A percentile compares a stretch with the other conserved stretches of the same genome.
Evolutionary conservation across 2,888 invertebrate species (phyloP).

Genomic region (Morpho helenor): DNA sequence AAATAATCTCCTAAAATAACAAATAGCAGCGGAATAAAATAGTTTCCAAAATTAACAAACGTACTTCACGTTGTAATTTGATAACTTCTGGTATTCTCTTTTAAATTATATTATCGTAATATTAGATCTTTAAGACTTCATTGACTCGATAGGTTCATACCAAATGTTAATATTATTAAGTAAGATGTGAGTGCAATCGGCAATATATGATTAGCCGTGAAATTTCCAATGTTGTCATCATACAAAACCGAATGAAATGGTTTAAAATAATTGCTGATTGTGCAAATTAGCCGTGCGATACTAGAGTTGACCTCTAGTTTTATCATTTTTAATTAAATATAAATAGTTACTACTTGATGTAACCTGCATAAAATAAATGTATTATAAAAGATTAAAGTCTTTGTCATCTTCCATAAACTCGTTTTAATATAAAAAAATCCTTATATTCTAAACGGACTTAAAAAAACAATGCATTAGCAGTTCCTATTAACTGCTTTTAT

Average conservation of each 20-base stretch:
- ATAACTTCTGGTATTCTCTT: not conserved
- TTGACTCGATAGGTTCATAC: slow-evolving; percentile 27
- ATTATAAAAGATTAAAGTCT: slow-evolving; percentile 39
- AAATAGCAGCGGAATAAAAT: too few relatives aligned
- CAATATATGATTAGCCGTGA: slow-evolving; percentile 1
- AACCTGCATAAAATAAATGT: slow-evolving; percentile 66
- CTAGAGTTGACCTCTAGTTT: slow-evolving; percentile 41
- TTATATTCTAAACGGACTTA: too few relatives aligned
- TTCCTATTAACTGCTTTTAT: too few relatives aligned
- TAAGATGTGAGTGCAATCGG: slow-evolving; percentile 20
- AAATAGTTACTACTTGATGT: slow-evolving; percentile 64
- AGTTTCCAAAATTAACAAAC: too few relatives aligned
- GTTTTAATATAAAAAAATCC: too few relatives aligned
- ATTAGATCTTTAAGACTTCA: slow-evolving; percentile 22
- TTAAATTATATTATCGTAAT: slow-evolving; percentile 10
- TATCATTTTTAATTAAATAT: slow-evolving; percentile 53
- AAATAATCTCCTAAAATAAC: too few relatives aligned
- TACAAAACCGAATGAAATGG: not conserved
- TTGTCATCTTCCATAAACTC: not conserved
- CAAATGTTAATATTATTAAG: slow-evolving; percentile 30
- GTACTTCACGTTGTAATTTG: too few relatives aligned
- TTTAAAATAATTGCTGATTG: slow-evolving; percentile 7
- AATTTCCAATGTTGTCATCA: slow-evolving; percentile 1
- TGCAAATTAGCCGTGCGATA: slow-evolving; percentile 16
- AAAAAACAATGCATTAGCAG: too few relatives aligned